Conservation (phyloP, 2,113 vertebrate species). For the Castor canadensis region DNA sequence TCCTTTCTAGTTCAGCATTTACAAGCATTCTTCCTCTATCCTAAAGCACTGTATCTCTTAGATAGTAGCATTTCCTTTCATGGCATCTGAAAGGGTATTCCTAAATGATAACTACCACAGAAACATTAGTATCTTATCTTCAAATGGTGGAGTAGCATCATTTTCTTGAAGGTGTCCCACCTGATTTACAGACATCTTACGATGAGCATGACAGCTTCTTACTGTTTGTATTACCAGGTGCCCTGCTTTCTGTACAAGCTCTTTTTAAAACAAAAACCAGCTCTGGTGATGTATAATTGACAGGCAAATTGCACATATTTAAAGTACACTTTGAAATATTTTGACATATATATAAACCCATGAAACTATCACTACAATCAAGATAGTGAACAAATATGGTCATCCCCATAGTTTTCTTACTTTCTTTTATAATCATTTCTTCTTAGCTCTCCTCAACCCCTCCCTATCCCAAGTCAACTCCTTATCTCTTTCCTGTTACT, state of each 20-base stretch:
- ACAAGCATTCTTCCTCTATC: constrained; percentile 13
- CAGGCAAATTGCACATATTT: background rate
- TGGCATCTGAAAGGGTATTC: constrained; percentile 6
- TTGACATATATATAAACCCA: background rate
- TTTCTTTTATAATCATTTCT: background rate
- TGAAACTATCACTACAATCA: background rate
- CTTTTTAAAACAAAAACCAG: background rate
- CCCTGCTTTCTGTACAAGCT: background rate
- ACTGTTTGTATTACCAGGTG: background rate
- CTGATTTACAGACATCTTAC: constrained; percentile 53
- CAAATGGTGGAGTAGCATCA: constrained; percentile 50
- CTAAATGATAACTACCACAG: constrained; percentile 6
- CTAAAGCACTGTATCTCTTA: background rate
- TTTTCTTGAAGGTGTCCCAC: constrained; percentile 55
- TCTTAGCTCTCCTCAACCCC: background rate
- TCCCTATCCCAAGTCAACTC: background rate
- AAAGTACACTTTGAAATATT: background rate
- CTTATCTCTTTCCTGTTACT: background rate
- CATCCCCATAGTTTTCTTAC: background rate
- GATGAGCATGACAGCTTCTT: constrained; percentile 36
- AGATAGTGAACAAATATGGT: background rate
- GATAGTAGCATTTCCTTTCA: background rate
- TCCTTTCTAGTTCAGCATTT: background rate
- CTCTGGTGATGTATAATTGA: background rate
- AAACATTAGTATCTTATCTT: constrained; percentile 33